Conservation (phyloP, 2,113 vertebrate species). For the Pachypanchax playfairii region DNA sequence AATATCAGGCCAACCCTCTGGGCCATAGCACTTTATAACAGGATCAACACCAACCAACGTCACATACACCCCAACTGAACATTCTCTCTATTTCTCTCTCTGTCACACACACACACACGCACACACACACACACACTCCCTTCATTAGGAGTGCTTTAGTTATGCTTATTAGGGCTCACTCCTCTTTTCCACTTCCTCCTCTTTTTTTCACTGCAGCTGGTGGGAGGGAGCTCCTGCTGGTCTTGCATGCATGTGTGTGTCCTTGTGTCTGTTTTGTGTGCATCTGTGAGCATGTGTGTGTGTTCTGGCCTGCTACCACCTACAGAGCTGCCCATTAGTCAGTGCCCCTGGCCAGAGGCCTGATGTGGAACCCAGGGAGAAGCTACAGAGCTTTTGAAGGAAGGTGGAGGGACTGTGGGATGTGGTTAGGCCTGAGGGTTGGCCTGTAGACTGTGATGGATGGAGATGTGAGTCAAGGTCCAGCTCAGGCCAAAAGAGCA, state of each 20-base stretch:
- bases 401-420: conserved; percentile 65
- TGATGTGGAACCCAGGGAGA: conserved; percentile 75
- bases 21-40: conserved; percentile 80
- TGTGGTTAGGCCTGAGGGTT: conserved; percentile 47
- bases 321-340: conserved; percentile 78
- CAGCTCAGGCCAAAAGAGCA: conserved; percentile 69
- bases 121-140: conserved; percentile 49
- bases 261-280: conserved; percentile 57
- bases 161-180: conserved; percentile 76
- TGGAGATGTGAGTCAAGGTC: conserved; percentile 64
- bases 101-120: conserved; percentile 25
- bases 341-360: conserved; percentile 79
- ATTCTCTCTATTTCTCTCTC: conserved; percentile 41
- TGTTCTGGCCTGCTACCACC: conserved; percentile 60
- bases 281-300: conserved; percentile 53
- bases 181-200: conserved; percentile 69
- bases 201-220: conserved; percentile 81
- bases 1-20: conserved; percentile 83
- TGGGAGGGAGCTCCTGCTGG: conserved; percentile 75
- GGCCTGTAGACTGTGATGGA: conserved; percentile 75
- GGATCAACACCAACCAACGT: conserved; percentile 77
- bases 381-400: conserved; percentile 81
- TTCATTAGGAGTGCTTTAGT: conserved; percentile 78
- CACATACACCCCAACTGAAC: conserved; percentile 45
- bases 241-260: conserved; percentile 53